These are phyloP conservation scores for Pseudomyrmex pallidus DNA, from an alignment of 1,140 invertebrate genomes.

Conservation along the genomic window DNA sequence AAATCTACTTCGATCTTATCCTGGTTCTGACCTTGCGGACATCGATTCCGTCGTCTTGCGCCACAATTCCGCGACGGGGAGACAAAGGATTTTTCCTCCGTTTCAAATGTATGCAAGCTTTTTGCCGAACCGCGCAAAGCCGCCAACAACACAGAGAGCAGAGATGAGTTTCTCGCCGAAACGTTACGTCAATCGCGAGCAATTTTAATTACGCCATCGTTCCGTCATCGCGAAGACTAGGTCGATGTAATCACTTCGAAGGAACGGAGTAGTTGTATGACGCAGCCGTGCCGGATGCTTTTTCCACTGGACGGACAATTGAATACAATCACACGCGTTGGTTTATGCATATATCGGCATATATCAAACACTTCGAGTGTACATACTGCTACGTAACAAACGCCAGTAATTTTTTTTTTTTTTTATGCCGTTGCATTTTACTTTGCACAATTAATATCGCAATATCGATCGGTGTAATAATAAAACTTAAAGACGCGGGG, in stretches of 20 bases:
- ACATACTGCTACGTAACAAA: too few species aligned
- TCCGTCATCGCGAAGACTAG: slow-evolving; percentile 3
- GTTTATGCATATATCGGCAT: neutral
- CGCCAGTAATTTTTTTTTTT: too few species aligned
- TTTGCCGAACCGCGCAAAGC: neutral
- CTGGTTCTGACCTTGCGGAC: slow-evolving; percentile 5
- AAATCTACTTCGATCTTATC: slow-evolving; percentile 12
- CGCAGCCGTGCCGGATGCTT: neutral
- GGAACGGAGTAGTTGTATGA: neutral
- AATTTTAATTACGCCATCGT: slow-evolving; percentile 52
- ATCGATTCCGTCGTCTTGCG: slow-evolving; percentile 1
- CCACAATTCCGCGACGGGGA: neutral
- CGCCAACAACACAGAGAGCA: neutral
- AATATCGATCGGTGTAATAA: too few species aligned
- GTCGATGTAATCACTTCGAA: slow-evolving; percentile 4
- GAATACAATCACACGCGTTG: neutral
- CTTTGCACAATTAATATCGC: too few species aligned
- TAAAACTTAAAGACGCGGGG: too few species aligned
- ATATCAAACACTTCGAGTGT: neutral
- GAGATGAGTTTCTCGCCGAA: neutral
- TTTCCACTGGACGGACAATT: slow-evolving; percentile 14
- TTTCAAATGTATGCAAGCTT: too few species aligned
- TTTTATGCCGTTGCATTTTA: too few species aligned
- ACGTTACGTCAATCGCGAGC: slow-evolving; percentile 58
- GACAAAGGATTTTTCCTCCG: too few species aligned